These are phyloP conservation scores for Salvelinus alpinus DNA, from an alignment of 2,113 vertebrate genomes.

Conservation along the genomic window DNA sequence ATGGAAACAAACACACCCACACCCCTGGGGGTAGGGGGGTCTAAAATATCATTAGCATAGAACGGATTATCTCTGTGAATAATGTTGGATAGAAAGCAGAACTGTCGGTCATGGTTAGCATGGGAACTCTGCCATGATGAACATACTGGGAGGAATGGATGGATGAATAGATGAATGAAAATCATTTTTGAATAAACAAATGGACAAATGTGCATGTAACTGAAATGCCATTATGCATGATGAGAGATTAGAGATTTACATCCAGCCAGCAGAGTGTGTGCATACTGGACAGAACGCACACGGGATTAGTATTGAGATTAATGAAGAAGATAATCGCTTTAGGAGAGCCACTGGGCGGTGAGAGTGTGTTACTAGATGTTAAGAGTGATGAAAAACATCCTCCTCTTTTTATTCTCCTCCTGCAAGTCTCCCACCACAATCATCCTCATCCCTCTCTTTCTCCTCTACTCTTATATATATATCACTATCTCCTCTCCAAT, in stretches of 20 bases:
- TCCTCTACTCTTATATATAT: background rate
- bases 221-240: slow-evolving; percentile 3
- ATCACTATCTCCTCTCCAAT: background rate
- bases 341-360: slow-evolving; percentile 4
- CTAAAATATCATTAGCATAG: background rate
- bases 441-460: background rate
- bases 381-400: background rate
- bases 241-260: slow-evolving; percentile 7
- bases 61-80: background rate
- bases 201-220: background rate
- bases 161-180: background rate
- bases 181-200: background rate
- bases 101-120: too few relatives aligned
- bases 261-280: background rate
- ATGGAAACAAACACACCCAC: slow-evolving; percentile 37
- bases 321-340: slow-evolving; percentile 17
- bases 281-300: background rate
- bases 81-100: too few relatives aligned
- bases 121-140: too few relatives aligned
- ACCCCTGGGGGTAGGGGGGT: background rate
- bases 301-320: slow-evolving; percentile 14
- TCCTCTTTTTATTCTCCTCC: background rate
- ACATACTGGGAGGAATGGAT: background rate
- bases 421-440: background rate
- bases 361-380: too few relatives aligned